phyloP scores from a whole-genome alignment of 2,888 invertebrate genomes.

The Maniola hyperantus region DNA sequence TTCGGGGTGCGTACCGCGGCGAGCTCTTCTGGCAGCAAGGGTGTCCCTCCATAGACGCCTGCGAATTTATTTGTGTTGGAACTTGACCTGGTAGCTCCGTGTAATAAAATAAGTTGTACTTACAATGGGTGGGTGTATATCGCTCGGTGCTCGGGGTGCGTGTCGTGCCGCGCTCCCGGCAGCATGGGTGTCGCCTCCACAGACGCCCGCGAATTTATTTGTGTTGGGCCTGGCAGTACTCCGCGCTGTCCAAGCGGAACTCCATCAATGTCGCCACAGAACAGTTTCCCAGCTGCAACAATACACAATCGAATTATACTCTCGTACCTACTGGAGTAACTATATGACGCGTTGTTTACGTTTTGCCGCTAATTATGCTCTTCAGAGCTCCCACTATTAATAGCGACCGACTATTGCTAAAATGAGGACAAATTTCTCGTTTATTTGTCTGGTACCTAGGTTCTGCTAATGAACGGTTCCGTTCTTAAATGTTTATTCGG shows the following conservation, averaged over 20 bases:
- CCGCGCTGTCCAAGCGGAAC: slow-evolving; percentile 99
- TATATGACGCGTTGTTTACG: slow-evolving; percentile 28
- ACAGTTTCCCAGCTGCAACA: slow-evolving; percentile 91
- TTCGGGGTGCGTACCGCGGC: too few species aligned
- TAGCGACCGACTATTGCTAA: slow-evolving; percentile 19
- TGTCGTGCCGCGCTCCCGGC: slow-evolving; percentile 63
- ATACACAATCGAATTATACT: slow-evolving; percentile 22
- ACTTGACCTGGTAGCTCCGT: too few species aligned
- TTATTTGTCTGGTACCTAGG: slow-evolving; percentile 18
- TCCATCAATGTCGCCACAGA: slow-evolving; percentile 97
- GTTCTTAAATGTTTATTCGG: slow-evolving; percentile 23
- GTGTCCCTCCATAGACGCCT: too few species aligned
- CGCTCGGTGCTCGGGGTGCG: slow-evolving; percentile 65
- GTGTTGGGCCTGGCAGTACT: slow-evolving; percentile 99
- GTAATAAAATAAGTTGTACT: slow-evolving; percentile 13
- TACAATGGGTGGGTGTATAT: slow-evolving; percentile 69
- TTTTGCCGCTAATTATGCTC: slow-evolving; percentile 22
- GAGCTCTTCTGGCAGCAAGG: too few species aligned
- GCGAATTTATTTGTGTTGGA: too few species aligned
- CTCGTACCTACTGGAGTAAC: background rate
- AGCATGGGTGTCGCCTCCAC: slow-evolving; percentile 71
- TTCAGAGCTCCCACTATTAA: slow-evolving; percentile 17
- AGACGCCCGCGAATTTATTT: slow-evolving; percentile 86
- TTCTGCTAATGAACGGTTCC: slow-evolving; percentile 25
- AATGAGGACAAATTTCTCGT: slow-evolving; percentile 20